phyloP scores from a whole-genome alignment of 2,797 vertebrate species.

The Coregonus suidteri region DNA sequence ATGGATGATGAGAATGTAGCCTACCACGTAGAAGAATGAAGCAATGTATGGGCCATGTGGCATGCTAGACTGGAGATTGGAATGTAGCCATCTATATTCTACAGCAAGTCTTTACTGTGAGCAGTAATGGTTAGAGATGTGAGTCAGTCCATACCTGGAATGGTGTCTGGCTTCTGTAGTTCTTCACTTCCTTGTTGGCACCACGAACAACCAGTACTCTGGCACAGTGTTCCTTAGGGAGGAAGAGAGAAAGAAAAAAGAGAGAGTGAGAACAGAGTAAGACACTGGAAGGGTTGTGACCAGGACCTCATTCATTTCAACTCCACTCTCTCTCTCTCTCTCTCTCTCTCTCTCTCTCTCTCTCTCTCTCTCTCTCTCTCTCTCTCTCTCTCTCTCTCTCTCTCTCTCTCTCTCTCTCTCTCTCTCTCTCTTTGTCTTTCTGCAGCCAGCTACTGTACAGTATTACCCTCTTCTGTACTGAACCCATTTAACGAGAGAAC shows the following conservation, averaged over 20 bases:
- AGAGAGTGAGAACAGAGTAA: slow-evolving; percentile 16
- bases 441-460: neutral
- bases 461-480: neutral
- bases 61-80: neutral
- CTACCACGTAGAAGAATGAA: neutral
- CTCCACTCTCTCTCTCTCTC: neutral
- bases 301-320: neutral
- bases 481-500: neutral
- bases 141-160: slow-evolving; percentile 79
- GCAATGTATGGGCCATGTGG: neutral
- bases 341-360: neutral
- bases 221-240: slow-evolving; percentile 81
- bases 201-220: slow-evolving; percentile 83
- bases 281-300: slow-evolving; percentile 17
- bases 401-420: neutral
- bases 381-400: neutral
- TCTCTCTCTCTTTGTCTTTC: neutral
- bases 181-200: slow-evolving; percentile 84
- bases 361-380: neutral
- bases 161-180: slow-evolving; percentile 84
- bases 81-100: neutral
- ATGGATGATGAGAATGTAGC: neutral
- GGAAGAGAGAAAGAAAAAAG: neutral
- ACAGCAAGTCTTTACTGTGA: neutral
- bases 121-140: neutral